These are phyloP conservation scores for Dynastes hyllus DNA, from an alignment of 2,888 invertebrate species.

Conservation along the genomic window DNA sequence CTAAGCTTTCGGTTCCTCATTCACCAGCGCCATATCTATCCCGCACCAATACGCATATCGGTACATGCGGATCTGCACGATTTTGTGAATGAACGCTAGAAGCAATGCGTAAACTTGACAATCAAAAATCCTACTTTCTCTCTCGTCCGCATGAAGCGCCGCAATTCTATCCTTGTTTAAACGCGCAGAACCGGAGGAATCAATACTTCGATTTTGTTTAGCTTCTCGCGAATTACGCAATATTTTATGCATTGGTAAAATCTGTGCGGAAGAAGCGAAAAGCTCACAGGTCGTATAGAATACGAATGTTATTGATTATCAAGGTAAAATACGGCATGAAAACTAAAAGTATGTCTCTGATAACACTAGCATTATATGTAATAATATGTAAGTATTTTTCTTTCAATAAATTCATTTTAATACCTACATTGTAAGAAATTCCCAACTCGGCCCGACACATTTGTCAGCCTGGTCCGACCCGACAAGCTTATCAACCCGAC, in stretches of 20 bases:
- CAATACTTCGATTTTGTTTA: constrained; percentile 30
- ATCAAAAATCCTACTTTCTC: constrained; percentile 44
- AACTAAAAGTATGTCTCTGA: too few species aligned
- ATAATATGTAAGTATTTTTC: too few species aligned
- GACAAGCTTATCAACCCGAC: too few species aligned
- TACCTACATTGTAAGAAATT: too few species aligned
- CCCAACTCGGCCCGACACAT: too few species aligned
- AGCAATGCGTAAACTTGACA: constrained; percentile 48
- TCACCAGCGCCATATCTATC: background rate
- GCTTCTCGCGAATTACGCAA: constrained; percentile 9
- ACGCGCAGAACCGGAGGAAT: constrained; percentile 20
- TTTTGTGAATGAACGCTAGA: constrained; percentile 44
- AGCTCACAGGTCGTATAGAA: too few species aligned
- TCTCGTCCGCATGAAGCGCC: background rate
- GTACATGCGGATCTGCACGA: constrained; percentile 2
- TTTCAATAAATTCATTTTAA: too few species aligned
- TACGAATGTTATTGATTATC: too few species aligned
- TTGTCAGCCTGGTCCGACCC: too few species aligned
- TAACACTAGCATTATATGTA: too few species aligned
- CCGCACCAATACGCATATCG: background rate
- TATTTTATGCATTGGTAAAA: background rate
- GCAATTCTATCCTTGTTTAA: constrained; percentile 18
- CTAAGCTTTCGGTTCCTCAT: background rate
- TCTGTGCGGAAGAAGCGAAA: background rate
- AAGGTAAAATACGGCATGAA: too few species aligned